phyloP scores from a whole-genome alignment of 2,888 invertebrate species.

The Dyspetes luteomarginatus region DNA sequence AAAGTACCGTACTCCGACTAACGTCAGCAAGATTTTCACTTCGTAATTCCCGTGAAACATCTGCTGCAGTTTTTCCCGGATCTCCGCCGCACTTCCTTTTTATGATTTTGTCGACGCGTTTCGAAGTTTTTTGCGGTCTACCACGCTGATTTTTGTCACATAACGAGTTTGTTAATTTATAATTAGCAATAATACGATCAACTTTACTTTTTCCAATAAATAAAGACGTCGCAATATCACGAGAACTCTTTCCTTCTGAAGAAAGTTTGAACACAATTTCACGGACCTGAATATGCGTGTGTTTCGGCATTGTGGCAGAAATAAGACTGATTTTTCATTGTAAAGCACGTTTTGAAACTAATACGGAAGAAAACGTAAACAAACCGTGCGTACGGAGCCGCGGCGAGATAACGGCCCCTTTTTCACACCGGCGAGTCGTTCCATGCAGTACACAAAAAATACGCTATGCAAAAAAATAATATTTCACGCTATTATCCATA shows the following conservation, averaged over 20 bases:
- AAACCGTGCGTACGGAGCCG: neutral
- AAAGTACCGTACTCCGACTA: slow-evolving; percentile 9
- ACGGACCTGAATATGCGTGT: slow-evolving; percentile 13
- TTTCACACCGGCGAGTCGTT: slow-evolving; percentile 29
- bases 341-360: slow-evolving; percentile 9
- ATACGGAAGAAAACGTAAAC: slow-evolving; percentile 1
- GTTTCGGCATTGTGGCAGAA: slow-evolving; percentile 15
- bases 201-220: slow-evolving; percentile 15
- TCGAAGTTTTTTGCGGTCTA: slow-evolving; percentile 10
- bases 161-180: slow-evolving; percentile 19
- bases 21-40: slow-evolving; percentile 29
- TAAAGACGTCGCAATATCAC: slow-evolving; percentile 11
- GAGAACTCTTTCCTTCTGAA: slow-evolving; percentile 19
- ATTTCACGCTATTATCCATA: neutral
- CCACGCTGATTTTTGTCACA: slow-evolving; percentile 20
- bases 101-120: slow-evolving; percentile 18
- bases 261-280: slow-evolving; percentile 5
- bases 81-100: slow-evolving; percentile 9
- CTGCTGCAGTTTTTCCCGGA: slow-evolving; percentile 26
- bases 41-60: slow-evolving; percentile 21
- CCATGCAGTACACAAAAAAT: neutral
- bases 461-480: neutral
- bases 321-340: slow-evolving; percentile 6
- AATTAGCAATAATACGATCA: slow-evolving; percentile 12
- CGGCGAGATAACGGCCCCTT: neutral